Evolutionary conservation across 2,888 invertebrate species (phyloP), one percentile per base, ranked within the genome.

Genomic region (Phragmatobia fuliginosa): DNA sequence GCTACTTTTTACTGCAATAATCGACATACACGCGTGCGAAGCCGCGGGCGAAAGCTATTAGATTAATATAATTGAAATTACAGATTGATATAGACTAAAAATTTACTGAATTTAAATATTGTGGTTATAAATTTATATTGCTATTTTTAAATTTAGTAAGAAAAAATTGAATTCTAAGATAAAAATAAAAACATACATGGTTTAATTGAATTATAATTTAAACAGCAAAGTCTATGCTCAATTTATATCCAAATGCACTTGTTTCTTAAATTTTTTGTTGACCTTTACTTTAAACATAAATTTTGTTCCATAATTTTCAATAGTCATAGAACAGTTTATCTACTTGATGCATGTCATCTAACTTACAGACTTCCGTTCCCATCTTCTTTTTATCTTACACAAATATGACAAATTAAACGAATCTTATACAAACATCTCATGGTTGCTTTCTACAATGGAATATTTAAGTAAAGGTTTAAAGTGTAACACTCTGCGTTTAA

Each of bases 371-470:
- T 93, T 94, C 94, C 94, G 94, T 93, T 94, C 93, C 90, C 92
- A 93, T 87, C 87, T 82, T 77, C 72, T 32, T 84, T 86, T 93
- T 94, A 94, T 94, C 94, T 93, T 78, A 81, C 73, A 80, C 90
- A 94, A 94, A 94, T 93, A 92, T 92, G 89, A 92, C 91, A 90
- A 91, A 91, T 91, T 90, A 88, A 89, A 90, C 88, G 85, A 83
- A 85, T 85, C 83, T 81, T 80, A 78, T 83, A 78, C 82, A 84
- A 83, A 66, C 72, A 71, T 60, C 62, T 41, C 59, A 66, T 70
- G 63, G 63, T 72, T 72, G 66, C 67, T 66, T 66, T 62, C 56
- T 66, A 80, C 80, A 82, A 79, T 81, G 72, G 62, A n/a, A 58
- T 82, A 73, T 77, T 80, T 82, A 74, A 72, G 76, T 74, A 76